Evolutionary conservation across 2,888 invertebrate genomes (phyloP), one percentile per base, ranked within the genome.

Genomic region (Hedya salicella): DNA sequence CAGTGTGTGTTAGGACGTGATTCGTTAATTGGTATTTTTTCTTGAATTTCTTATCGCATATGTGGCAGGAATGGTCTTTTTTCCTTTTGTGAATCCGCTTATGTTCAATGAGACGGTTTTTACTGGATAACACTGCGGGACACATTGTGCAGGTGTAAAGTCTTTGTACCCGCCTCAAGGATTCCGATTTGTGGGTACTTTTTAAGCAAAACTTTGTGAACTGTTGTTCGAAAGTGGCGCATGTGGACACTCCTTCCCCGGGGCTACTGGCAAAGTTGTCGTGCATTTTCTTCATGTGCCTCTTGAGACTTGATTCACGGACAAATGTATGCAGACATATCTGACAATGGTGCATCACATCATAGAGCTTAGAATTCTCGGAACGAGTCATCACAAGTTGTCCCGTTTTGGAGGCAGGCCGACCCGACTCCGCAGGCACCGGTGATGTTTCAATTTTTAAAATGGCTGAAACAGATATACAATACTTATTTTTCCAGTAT

Each of bases 1-100:
- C 57, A 19, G 25, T n/a, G 4, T 57, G 57, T n/a, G 25, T 57
- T 17, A 17, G 25, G n/a, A 16, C 46, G 17, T 57, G 57, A 17
- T 44, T 30, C 32, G 13, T 44, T 9, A 44, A 57, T 2, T 2
- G 2, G 36, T 36, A 36, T 11, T 11, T 8, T 11, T 11, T 36
- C 36, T 8, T 11, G 36, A 36, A 36, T 11, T 36, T 36, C 36
- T 36, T 8, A 9, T 9, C 36, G 9, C 36, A 36, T 36, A 36
- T 36, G 3, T 36, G 6, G 11, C 36, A 36, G 9, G 9, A 9
- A 9, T 25, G 25, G 2, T 36, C 36, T 36, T 9, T 36, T 36
- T 11, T 11, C 11, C 9, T 36, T 9, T 36, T 25, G 25, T 25
- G 25, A 25, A 25, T 6, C 25, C 25, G 25, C 5, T 25, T 4